These are phyloP conservation scores for Heteromormyrus szaboi DNA, from an alignment of 2,797 vertebrate species.

Conservation along the genomic window DNA sequence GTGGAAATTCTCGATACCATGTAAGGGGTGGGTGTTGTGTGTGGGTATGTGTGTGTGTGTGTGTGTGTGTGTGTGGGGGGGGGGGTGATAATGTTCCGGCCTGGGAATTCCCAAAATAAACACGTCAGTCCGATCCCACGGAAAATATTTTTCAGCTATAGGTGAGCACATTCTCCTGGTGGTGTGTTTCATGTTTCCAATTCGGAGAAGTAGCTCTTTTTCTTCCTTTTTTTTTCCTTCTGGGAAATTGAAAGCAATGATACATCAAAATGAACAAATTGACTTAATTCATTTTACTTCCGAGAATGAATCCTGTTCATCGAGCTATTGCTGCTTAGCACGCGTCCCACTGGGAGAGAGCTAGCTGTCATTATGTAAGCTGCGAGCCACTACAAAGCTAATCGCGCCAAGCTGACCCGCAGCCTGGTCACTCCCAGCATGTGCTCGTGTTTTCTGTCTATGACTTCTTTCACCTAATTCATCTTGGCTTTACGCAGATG, in stretches of 20 bases:
- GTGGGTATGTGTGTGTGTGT: neutral
- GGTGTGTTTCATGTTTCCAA: neutral
- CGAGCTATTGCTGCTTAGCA: neutral
- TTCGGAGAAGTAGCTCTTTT: neutral
- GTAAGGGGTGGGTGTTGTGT: neutral
- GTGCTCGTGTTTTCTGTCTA: constrained; percentile 38
- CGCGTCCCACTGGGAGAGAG: constrained; percentile 27
- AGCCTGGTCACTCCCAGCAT: constrained; percentile 36
- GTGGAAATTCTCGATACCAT: neutral
- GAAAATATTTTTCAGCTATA: neutral
- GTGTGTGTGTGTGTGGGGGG: neutral
- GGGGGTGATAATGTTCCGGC: neutral
- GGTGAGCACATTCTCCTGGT: neutral
- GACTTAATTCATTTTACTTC: constrained; percentile 4
- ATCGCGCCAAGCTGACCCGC: constrained; percentile 28
- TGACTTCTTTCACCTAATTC: constrained; percentile 32
- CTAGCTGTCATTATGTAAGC: constrained; percentile 33
- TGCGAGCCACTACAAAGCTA: constrained; percentile 28
- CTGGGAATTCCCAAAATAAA: neutral
- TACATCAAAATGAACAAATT: neutral
- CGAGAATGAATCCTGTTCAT: neutral
- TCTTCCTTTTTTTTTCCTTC: neutral
- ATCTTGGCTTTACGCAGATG: constrained; percentile 27
- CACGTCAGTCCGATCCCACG: neutral
- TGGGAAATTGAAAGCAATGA: constrained; percentile 5